Conservation (phyloP, 1,140 invertebrate species). For the Bombus fervidus region DNA sequence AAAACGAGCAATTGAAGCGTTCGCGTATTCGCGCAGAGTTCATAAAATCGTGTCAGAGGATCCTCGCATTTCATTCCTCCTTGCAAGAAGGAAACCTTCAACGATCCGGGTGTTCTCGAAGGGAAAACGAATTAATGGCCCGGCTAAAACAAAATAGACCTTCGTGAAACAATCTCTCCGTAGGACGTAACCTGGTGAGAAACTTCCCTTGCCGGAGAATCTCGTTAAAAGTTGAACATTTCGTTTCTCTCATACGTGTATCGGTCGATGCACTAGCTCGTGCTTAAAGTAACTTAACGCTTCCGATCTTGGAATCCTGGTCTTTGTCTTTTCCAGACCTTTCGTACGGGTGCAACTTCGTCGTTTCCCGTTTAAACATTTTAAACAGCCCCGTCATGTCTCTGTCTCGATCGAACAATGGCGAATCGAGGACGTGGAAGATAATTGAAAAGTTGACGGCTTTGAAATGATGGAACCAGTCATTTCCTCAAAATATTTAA, state of each 20-base stretch:
- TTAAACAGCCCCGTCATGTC: too few relatives aligned
- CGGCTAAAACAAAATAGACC: not conserved
- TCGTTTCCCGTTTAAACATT: not conserved
- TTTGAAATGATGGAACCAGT: not conserved
- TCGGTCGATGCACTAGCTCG: too few relatives aligned
- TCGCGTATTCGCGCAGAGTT: slow-evolving; percentile 19
- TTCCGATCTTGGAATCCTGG: not conserved
- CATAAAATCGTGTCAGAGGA: slow-evolving; percentile 34
- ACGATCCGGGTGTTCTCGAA: not conserved
- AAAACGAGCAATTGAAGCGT: slow-evolving; percentile 64
- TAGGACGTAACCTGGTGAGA: not conserved
- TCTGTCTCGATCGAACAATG: not conserved
- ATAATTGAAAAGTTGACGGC: not conserved
- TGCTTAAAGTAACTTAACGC: not conserved
- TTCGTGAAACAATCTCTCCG: not conserved
- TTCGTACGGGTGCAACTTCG: not conserved
- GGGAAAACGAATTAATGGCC: not conserved
- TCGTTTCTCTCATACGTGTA: not conserved
- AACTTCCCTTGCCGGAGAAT: not conserved
- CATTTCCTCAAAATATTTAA: slow-evolving; percentile 16
- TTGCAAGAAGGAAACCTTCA: not conserved
- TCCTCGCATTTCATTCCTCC: too few relatives aligned
- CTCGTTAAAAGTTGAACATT: slow-evolving; percentile 6
- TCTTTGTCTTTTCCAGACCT: not conserved
- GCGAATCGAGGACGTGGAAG: not conserved